phyloP scores from a whole-genome alignment of 2,797 vertebrate genomes.

The Aeoliscus strigatus region DNA sequence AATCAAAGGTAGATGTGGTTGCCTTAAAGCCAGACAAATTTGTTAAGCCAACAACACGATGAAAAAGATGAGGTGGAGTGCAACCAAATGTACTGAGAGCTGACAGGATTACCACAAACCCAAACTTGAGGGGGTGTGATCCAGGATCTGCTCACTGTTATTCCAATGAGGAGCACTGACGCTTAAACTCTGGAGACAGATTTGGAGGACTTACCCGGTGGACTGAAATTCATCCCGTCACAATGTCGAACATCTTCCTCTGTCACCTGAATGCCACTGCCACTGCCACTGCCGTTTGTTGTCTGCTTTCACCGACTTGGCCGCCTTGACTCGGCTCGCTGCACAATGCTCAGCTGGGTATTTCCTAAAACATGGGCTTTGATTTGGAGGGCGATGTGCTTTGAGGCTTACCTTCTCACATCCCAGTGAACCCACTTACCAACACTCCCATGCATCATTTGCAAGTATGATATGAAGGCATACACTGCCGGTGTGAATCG shows the following conservation, averaged over 20 bases:
- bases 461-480: conserved; percentile 51
- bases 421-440: conserved; percentile 43
- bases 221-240: too few species aligned
- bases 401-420: conserved; percentile 26
- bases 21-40: too few species aligned
- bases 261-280: neutral
- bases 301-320: conserved; percentile 9
- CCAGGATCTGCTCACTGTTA: too few species aligned
- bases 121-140: too few species aligned
- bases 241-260: conserved; percentile 7
- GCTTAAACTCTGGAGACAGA: too few species aligned
- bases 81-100: too few species aligned
- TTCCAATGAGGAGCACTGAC: too few species aligned
- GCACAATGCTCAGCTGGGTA: conserved; percentile 2
- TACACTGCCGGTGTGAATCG: conserved; percentile 26
- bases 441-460: conserved; percentile 52
- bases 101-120: too few species aligned
- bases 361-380: conserved; percentile 28
- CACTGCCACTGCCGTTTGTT: neutral
- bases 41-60: too few species aligned
- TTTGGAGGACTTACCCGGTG: too few species aligned
- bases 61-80: too few species aligned
- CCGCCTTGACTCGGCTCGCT: conserved; percentile 9
- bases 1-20: too few species aligned
- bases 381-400: conserved; percentile 22